phyloP scores from a whole-genome alignment of 2,888 invertebrate genomes.

The Julus scandinavius region DNA sequence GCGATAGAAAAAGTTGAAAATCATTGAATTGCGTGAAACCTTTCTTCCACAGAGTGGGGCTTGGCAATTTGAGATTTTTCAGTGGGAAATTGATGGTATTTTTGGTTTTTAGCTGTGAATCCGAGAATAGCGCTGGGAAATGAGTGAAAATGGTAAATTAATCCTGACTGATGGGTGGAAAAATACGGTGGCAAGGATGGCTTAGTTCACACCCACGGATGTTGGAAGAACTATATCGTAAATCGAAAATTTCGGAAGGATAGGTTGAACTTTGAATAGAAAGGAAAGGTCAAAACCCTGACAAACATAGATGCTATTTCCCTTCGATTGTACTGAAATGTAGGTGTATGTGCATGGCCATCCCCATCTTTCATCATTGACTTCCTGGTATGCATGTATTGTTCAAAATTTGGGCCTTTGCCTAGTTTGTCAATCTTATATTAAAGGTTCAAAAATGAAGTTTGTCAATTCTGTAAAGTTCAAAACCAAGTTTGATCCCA shows the following conservation, averaged over 20 bases:
- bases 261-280: background rate
- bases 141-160: background rate
- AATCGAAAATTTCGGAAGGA: conserved; percentile 4
- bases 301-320: background rate
- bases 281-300: conserved; percentile 32
- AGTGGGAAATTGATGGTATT: background rate
- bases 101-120: background rate
- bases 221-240: background rate
- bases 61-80: background rate
- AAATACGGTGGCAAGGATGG: background rate
- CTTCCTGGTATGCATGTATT: background rate
- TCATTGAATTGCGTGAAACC: background rate
- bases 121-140: background rate
- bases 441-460: no score
- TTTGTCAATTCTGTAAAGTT: no score
- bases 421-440: no score
- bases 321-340: background rate
- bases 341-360: background rate
- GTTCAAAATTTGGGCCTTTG: background rate
- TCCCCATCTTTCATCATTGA: background rate
- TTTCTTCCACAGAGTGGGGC: background rate
- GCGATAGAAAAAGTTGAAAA: background rate
- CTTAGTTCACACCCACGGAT: background rate
- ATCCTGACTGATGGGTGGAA: background rate
- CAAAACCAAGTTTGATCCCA: no score